A percentile compares a stretch with the other conserved stretches of the same genome.
Evolutionary conservation across 2,113 vertebrate genomes (phyloP).

Genomic region (Hylia prasina): DNA sequence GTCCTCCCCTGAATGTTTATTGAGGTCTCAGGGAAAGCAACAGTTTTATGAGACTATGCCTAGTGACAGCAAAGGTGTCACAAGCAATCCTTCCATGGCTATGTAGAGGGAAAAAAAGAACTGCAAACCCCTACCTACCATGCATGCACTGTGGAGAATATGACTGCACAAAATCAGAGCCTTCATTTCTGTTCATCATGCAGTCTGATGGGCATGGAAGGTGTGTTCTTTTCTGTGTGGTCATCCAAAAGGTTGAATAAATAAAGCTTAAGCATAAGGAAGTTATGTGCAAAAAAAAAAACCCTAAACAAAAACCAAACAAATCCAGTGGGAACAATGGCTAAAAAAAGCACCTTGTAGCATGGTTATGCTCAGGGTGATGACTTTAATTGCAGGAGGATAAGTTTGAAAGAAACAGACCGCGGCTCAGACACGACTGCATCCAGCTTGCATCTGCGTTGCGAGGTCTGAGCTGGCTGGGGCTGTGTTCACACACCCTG

Average conservation of each 20-base stretch:
- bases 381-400: not conserved
- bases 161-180: not conserved
- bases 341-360: not conserved
- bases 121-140: not conserved
- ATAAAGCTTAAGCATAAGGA: not conserved
- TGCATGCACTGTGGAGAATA: not conserved
- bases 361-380: not conserved
- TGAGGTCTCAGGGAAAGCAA: not conserved
- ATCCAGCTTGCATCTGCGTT: not conserved
- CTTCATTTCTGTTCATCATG: not conserved
- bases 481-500: not conserved
- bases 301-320: not conserved
- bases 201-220: not conserved
- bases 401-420: not conserved
- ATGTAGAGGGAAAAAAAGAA: not conserved
- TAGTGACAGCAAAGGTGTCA: not conserved
- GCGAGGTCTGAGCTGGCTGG: not conserved
- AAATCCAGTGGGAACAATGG: not conserved
- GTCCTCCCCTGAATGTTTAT: not conserved
- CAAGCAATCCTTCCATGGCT: not conserved
- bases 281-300: not conserved
- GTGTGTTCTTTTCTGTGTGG: not conserved
- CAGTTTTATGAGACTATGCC: not conserved
- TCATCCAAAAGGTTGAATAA: not conserved
- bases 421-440: fast-evolving